Evolutionary conservation across 2,888 invertebrate species (phyloP), one percentile per base, ranked within the genome.

Genomic region (Eupithecia exiguata): DNA sequence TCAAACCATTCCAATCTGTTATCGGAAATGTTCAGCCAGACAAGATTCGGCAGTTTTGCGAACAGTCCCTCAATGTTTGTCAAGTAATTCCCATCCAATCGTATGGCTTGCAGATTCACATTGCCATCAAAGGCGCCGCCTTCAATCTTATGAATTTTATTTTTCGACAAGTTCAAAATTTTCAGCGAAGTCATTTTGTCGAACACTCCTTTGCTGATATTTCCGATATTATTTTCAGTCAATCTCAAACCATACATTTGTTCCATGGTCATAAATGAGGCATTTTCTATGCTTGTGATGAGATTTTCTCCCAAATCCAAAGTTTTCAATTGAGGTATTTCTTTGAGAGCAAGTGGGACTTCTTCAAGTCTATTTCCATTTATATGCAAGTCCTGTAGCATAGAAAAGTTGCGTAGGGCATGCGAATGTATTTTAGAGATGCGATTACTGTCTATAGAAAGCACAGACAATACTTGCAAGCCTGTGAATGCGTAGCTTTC

Each of bases 231-330:
- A 89, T 98, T 98, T 91, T 97, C 97, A 40, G 98, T 97, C 75
- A 98, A 92, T 84, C 98, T 95, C 74, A 98, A 93, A 35, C 97
- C 97, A 85, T 97, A 97, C 88, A 98, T 96, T 85, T 97, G 97
- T 83, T 96, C 96, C 95, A 98, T 96, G 81, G 96, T 96, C 88
- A 96, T 96, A 86, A 98, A 97, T n/a, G 97, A 97, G 74, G 96
- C 96, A 87, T 97, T 97, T 82, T 96, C 96, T 83, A 98, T 95
- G 81, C 96, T 95, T 70, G 96, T 96, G 83, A 98, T 97, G 85
- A 97, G 96, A 91, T 98, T 98, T 92, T 97, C 97, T 40, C 97
- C 97, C 81, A 98, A 95, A 91, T 98, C 97, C 77, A 98, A 93
- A 30, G 97, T 97, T 89, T 97, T 96, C 75, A 98, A 91, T 85